phyloP scores from a whole-genome alignment of 2,113 vertebrate species.

The Nycticebus coucang region DNA sequence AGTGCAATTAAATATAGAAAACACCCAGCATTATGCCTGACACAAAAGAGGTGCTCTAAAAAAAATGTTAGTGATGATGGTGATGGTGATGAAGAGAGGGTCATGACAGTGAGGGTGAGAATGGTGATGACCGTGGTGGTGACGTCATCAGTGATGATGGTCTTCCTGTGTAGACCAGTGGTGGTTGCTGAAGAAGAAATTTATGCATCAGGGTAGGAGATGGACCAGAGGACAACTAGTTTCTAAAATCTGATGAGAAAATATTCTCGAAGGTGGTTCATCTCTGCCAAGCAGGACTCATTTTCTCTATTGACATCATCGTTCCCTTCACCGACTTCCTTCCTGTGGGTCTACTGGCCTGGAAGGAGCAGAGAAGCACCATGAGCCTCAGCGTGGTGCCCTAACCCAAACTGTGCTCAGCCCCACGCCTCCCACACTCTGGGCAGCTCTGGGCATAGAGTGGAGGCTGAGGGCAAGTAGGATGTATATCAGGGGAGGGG shows the following conservation, averaged over 20 bases:
- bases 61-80: background rate
- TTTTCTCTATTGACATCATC: background rate
- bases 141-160: background rate
- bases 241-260: background rate
- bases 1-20: background rate
- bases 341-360: background rate
- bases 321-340: background rate
- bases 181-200: background rate
- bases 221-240: background rate
- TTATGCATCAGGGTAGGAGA: background rate
- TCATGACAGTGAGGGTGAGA: rapidly evolving
- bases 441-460: background rate
- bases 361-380: background rate
- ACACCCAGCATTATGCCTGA: background rate
- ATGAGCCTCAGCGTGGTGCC: background rate
- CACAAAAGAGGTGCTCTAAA: background rate
- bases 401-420: background rate
- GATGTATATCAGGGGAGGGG: too few relatives aligned
- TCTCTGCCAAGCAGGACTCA: background rate
- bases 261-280: too few relatives aligned
- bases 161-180: background rate
- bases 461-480: background rate
- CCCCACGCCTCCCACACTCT: background rate
- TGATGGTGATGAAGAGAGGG: background rate
- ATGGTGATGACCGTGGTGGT: too few relatives aligned